Base-by-base conservation (phyloP, 2,888 invertebrate genomes). In the Caenorhabditis sp. region DNA sequence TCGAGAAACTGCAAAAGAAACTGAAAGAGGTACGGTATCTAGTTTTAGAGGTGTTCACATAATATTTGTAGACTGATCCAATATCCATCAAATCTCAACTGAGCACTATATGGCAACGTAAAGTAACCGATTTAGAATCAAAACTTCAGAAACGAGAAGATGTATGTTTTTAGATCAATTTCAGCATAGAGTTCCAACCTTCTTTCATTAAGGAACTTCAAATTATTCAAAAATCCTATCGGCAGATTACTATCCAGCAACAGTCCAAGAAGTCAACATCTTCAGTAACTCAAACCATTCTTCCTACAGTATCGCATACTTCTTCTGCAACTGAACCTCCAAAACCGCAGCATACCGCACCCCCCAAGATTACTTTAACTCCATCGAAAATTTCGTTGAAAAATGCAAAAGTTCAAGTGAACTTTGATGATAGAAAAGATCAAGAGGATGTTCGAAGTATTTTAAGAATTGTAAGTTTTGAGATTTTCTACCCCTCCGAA, bases 1-100 rank as follows among this genome's bases (percentile, higher is more conserved):
- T 73, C 7, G 73, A 73, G 17, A 64, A 58, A 62, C 38, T 76
- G 12, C 63, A 67, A 56, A 67, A 60, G 59, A 65, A 31, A 43
- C 36, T 72, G 49, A 75, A 72, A 63, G 38, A 54, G 36, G 67
- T 67, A 17, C 17, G 36, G 12, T 10, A 56, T 3, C 7, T 31
- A 10, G 10, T 10, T 31, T 4, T 59, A 10, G 59, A 36, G 5
- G 2, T 59, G 7, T 31, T 17, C 4, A 26, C 17, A n/a, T 57
- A 7, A n/a, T 20, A 4, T 26, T 67, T 67, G 49, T 49, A 67
- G 68, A 64, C 31, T 50, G 62, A 72, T 52, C 56, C 68, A 17
- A 49, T 59, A 8, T 36, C 27, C 1, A 38, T 68, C 7, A 65
- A 56, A 59, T 25, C 23, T 14, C 61, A 65, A 59, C 21, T 43